Evolutionary conservation across 2,888 invertebrate genomes (phyloP), one percentile per base, ranked within the genome.

Genomic region (Anoncus sp.): DNA sequence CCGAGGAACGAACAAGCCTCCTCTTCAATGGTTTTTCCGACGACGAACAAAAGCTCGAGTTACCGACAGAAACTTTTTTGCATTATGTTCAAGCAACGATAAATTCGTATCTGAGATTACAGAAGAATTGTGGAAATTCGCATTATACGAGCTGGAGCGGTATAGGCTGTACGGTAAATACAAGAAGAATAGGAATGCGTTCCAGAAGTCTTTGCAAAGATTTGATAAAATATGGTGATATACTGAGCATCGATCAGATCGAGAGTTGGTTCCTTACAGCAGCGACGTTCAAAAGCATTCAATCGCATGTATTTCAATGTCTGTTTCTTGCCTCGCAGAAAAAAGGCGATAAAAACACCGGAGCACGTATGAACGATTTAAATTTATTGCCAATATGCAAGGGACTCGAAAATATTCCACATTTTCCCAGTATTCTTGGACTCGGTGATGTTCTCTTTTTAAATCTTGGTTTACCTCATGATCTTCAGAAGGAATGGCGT

Each of bases 401-500:
- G 92, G 96, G 96, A 77, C 90, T 96, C 62, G 95, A 95, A 75
- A 92, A 94, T 72, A 95, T 95, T 90, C 96, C 96, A 0, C 95
- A 96, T 84, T 96, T 96, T 91, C 95, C 96, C 0, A 96, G 96
- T 79, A 94, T 95, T 86, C 90, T 94, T 49, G 96, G 96, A 89
- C 92, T 96, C 67, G 94, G 96, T 1, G 96, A 96, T 90, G 94
- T 97, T 66, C 93, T 96, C 74, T 97, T 96, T 92, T 92, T 98
- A 40, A 97, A 97, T 92, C 94, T 94, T 47, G 94, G 96, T 87
- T 92, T 98, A 67, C 97, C 97, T 0, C 93, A 93, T 77, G 94
- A 95, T 79, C 93, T 95, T 81, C 95, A 96, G 86, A 91, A 94
- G 82, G 95, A 96, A 89, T 98, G 98, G 98, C 93, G 97, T 84